These are phyloP conservation scores for Heterohyrax brucei DNA, from an alignment of 2,797 vertebrate species.

Conservation along the genomic window DNA sequence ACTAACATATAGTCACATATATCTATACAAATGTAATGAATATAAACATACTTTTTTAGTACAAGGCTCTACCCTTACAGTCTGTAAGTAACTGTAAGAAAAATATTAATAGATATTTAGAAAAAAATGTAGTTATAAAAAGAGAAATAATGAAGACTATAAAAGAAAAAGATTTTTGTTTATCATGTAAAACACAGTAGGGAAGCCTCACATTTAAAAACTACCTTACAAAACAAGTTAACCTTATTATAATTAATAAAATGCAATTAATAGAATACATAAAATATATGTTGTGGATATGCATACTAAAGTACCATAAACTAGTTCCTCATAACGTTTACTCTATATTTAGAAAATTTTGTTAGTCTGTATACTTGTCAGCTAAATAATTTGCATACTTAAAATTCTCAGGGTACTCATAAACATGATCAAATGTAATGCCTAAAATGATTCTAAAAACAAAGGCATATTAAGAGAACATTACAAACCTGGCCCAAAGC, in stretches of 20 bases:
- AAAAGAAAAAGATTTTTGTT: conserved; percentile 67
- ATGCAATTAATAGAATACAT: conserved; percentile 78
- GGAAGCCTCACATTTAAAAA: conserved; percentile 58
- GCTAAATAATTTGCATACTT: conserved; percentile 84
- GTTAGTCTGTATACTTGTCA: conserved; percentile 78
- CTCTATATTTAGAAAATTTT: conserved; percentile 84
- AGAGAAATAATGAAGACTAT: conserved; percentile 60
- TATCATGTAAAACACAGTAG: conserved; percentile 63
- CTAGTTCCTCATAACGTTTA: conserved; percentile 75
- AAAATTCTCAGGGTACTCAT: conserved; percentile 78
- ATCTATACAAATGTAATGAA: conserved; percentile 6
- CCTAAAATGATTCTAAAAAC: conserved; percentile 72
- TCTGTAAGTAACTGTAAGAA: conserved; percentile 3
- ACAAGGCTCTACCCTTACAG: background rate
- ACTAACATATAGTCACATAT: background rate
- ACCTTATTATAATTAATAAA: conserved; percentile 78
- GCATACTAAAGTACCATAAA: conserved; percentile 80
- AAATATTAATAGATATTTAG: conserved; percentile 53
- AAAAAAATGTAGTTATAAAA: conserved; percentile 80
- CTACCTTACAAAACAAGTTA: conserved; percentile 76
- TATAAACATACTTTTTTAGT: background rate
- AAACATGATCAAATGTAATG: conserved; percentile 76
- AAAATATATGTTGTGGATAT: conserved; percentile 72
- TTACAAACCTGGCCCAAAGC: conserved; percentile 59
- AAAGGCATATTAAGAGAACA: conserved; percentile 64